A percentile compares a stretch with the other conserved stretches of the same genome.
Conservation (phyloP, 2,113 vertebrate species). For the Aegotheles bennettii region DNA sequence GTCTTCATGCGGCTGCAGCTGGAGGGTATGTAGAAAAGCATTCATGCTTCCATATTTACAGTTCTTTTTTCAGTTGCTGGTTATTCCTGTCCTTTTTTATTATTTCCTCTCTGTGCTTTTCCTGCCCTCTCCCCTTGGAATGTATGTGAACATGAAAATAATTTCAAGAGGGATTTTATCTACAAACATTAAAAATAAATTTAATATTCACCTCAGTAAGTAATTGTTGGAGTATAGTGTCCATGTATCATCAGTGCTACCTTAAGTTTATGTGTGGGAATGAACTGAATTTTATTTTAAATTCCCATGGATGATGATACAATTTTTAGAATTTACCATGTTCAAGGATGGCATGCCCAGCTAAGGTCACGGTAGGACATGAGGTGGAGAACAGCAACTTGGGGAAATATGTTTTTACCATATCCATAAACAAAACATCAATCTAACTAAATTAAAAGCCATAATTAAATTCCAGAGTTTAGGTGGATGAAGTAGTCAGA, state of each 20-base stretch:
- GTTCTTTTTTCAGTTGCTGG: neutral
- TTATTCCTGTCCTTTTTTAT: neutral
- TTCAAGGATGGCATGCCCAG: neutral
- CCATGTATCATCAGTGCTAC: neutral
- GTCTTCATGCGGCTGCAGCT: slow-evolving; percentile 97
- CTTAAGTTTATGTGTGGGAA: neutral
- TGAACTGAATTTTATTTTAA: neutral
- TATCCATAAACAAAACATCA: neutral
- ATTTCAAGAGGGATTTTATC: neutral
- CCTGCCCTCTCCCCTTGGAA: neutral
- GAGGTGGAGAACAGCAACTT: neutral
- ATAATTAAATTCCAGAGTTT: neutral
- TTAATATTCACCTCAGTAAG: neutral
- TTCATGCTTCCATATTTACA: neutral
- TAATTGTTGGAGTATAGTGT: neutral
- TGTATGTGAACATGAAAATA: neutral
- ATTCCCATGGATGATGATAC: neutral
- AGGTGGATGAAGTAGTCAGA: slow-evolving; percentile 37
- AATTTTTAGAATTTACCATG: neutral
- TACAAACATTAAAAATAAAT: neutral
- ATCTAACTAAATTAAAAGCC: neutral
- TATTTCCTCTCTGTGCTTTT: neutral
- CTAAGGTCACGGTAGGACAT: neutral
- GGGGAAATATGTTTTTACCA: neutral
- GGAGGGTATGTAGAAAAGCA: slow-evolving; percentile 85